These are phyloP conservation scores for Tipula vernalis DNA, from an alignment of 2,888 invertebrate genomes.

Conservation along the genomic window DNA sequence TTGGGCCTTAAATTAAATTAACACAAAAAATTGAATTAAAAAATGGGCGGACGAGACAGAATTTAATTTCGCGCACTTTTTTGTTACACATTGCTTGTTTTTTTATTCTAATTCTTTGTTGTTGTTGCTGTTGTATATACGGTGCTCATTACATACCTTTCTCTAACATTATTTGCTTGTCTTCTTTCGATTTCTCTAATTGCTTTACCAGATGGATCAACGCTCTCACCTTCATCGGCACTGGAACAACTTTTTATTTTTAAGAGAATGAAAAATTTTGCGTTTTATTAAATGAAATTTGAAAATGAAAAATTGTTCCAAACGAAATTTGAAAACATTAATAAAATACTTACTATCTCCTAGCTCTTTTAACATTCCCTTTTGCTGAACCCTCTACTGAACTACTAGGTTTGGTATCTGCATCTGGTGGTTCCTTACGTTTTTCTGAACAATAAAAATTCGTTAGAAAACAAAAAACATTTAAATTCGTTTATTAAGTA, in stretches of 20 bases:
- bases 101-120: not conserved
- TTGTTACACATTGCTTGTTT: not conserved
- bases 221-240: constrained; percentile 61
- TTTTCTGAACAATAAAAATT: constrained; percentile 25
- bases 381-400: constrained; percentile 34
- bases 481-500: not conserved
- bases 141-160: constrained; percentile 56
- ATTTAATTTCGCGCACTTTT: not conserved
- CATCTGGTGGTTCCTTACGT: constrained; percentile 74
- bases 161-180: constrained; percentile 95
- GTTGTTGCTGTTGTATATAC: not conserved
- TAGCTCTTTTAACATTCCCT: constrained; percentile 50
- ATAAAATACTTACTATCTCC: constrained; percentile 58
- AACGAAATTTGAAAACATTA: constrained; percentile 15
- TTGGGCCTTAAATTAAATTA: constrained; percentile 12
- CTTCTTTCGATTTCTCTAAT: constrained; percentile 89
- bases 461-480: constrained; percentile 16
- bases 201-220: constrained; percentile 77
- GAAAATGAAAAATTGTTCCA: constrained; percentile 9
- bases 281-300: not conserved
- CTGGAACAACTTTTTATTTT: constrained; percentile 48
- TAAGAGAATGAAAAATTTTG: constrained; percentile 8
- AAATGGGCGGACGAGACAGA: not conserved
- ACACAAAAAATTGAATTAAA: not conserved
- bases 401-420: constrained; percentile 34